phyloP scores from a whole-genome alignment of 2,113 vertebrate genomes.

The Ameiurus melas region DNA sequence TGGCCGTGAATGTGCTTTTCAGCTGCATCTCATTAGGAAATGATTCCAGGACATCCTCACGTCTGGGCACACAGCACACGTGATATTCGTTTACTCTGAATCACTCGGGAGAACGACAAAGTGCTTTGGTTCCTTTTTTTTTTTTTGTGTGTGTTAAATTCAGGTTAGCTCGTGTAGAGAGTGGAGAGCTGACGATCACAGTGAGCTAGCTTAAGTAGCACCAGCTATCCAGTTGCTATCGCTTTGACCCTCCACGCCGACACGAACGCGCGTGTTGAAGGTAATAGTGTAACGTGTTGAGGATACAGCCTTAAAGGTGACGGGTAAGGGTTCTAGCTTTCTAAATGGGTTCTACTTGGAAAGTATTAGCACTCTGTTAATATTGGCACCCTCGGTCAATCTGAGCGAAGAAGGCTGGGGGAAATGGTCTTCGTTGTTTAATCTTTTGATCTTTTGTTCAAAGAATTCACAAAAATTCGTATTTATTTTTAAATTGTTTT shows the following conservation, averaged over 20 bases:
- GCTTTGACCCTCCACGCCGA: not conserved
- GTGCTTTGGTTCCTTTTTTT: not conserved
- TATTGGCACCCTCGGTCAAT: no score
- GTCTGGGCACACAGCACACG: not conserved
- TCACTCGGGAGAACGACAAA: not conserved
- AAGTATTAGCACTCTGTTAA: not conserved
- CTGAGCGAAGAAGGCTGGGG: no score
- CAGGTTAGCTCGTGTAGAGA: not conserved
- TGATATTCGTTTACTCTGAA: not conserved
- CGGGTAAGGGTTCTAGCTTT: not conserved
- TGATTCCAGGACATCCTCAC: not conserved
- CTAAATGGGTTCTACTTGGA: not conserved
- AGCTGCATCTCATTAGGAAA: constrained; percentile 7
- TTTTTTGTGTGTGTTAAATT: not conserved
- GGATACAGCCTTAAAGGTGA: not conserved
- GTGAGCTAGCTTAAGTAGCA: not conserved
- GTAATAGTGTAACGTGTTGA: not conserved
- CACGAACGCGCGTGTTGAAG: not conserved
- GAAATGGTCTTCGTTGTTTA: no score
- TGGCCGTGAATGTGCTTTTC: not conserved
- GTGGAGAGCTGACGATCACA: not conserved
- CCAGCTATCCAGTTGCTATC: not conserved
- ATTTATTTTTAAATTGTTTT: no score
- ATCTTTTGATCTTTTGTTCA: no score
- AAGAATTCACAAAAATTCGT: no score